Evolutionary conservation across 2,888 invertebrate genomes (phyloP), one percentile per base, ranked within the genome.

Genomic region (Drosophila rellima): DNA sequence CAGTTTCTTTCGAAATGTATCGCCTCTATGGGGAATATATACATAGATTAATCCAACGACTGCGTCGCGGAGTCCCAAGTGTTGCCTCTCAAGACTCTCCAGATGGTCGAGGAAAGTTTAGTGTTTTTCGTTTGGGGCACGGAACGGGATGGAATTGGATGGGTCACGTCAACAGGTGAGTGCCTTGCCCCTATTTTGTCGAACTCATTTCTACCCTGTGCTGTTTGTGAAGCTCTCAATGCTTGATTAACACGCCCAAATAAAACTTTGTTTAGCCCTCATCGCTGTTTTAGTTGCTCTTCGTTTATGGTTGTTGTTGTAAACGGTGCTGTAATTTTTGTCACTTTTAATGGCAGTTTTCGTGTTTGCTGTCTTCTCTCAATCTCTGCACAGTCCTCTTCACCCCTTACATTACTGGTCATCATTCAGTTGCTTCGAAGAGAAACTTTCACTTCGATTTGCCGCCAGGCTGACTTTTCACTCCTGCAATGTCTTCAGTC

Each of bases 311-410:
- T 42, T 70, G 44, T 39, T 68, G 63, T 44, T 65, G 48, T 44
- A 18, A 56, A 45, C 60, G 63, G 55, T 65, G 48, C 61, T 67
- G 80, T 71, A 70, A 80, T 88, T 80, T 76, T 83, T 74, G 88
- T 73, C 86, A 80, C 74, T 85, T 85, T 86, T 88, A 88, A 88
- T 88, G 86, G 67, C 78, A 85, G 83, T 88, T 88, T 75, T 65
- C 65, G 69, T 70, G 78, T 67, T 82, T 63, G 62, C 55, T 61
- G 52, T 59, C 40, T 48, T 11, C 13, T 20, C 61, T 13, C 31
- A 42, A 15, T 15, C 40, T 7, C 15, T 18, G 7, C 52, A 31
- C 6, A 7, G 13, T 15, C 6, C 8, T 15, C 20, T 18, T 3
- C 26, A 5, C 7, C 20, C 18, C 4, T 35, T 20, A 13, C 1